Evolutionary conservation across 2,797 vertebrate species (phyloP).

Genomic region (Molossus molossus): DNA sequence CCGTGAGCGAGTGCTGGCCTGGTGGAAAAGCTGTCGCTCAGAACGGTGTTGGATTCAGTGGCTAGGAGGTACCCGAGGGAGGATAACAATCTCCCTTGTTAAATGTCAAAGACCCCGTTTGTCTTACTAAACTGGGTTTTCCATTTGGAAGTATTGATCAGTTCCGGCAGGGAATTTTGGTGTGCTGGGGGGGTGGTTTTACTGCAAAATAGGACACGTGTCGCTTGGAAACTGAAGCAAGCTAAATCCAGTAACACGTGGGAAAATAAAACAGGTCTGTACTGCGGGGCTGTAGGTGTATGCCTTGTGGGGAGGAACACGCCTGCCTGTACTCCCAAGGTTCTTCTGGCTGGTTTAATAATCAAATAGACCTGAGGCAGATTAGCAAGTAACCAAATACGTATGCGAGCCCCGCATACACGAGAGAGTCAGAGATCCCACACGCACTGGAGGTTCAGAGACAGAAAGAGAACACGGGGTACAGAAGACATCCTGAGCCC

Average conservation of each 20-base stretch:
- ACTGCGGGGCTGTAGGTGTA: not conserved
- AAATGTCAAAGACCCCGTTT: not conserved
- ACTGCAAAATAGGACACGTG: not conserved
- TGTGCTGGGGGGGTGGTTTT: not conserved
- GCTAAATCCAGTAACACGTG: not conserved
- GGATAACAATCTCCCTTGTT: not conserved
- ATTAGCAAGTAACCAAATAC: not conserved
- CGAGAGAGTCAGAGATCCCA: not conserved
- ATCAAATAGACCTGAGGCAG: not conserved
- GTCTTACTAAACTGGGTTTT: conserved; percentile 20
- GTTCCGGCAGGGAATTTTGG: not conserved
- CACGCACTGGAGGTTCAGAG: not conserved
- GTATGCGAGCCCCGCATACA: not conserved
- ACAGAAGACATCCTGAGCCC: not conserved
- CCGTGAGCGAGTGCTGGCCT: not conserved
- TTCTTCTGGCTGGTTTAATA: not conserved
- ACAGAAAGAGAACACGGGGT: not conserved
- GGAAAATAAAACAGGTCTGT: not conserved
- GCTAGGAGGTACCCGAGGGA: not conserved
- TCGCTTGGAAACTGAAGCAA: conserved; percentile 15
- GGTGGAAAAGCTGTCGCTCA: conserved; percentile 22
- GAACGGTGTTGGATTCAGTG: not conserved
- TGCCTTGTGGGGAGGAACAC: not conserved
- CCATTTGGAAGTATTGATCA: conserved; percentile 13
- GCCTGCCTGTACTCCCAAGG: not conserved